Conservation (phyloP, 1,140 invertebrate genomes). For the Platyura marginata region DNA sequence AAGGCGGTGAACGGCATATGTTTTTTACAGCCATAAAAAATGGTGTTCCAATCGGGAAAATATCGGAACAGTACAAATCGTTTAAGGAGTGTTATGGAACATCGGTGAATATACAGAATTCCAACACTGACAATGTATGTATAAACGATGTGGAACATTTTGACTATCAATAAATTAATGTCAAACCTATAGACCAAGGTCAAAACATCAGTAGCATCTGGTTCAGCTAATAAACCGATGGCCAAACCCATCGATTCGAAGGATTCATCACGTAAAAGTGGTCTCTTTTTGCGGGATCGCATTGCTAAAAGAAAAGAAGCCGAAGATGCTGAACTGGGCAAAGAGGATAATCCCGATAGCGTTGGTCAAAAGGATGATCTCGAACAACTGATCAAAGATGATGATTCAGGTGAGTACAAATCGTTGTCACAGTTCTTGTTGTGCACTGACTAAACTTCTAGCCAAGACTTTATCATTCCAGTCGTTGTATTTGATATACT, state of each 20-base stretch:
- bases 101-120: too few species aligned
- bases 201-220: neutral
- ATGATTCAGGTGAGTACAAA: neutral
- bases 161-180: neutral
- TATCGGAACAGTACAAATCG: conserved; percentile 29
- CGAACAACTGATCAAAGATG: conserved; percentile 10
- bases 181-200: neutral
- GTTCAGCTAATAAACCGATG: neutral
- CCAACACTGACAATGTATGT: neutral
- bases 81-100: neutral
- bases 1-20: conserved; percentile 42
- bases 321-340: conserved; percentile 1
- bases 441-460: conserved; percentile 16
- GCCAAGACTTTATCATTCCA: too few species aligned
- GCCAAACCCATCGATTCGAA: neutral
- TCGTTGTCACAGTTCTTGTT: neutral
- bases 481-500: too few species aligned
- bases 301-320: conserved; percentile 5
- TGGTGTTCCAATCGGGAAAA: conserved; percentile 30
- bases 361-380: conserved; percentile 13
- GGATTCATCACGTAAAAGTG: too few species aligned
- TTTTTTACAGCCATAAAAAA: conserved; percentile 34
- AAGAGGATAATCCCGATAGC: conserved; percentile 7
- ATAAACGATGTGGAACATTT: neutral
- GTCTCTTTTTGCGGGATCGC: conserved; percentile 11